Conservation (phyloP, 2,888 invertebrate species). For the Lasioglossum villosulum region DNA sequence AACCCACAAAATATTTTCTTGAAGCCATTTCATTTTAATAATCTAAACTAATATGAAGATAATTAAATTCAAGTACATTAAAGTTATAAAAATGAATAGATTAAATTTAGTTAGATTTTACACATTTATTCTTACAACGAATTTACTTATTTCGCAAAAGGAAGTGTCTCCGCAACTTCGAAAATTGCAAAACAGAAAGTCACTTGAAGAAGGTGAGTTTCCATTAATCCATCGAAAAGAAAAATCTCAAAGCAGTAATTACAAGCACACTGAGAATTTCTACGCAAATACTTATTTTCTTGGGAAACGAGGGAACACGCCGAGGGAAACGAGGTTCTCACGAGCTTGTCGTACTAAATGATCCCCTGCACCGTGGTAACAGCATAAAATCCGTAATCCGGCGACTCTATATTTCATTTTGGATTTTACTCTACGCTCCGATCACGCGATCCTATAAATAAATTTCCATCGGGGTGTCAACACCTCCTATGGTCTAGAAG, state of each 20-base stretch:
- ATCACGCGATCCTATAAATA: constrained; percentile 5
- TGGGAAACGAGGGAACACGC: background rate
- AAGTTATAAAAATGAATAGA: background rate
- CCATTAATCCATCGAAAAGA: background rate
- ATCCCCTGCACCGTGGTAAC: background rate
- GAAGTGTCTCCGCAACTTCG: background rate
- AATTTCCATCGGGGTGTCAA: background rate
- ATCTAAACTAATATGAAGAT: background rate
- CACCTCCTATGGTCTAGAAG: background rate
- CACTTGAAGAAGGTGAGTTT: background rate
- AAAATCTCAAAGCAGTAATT: background rate
- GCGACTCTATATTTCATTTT: background rate
- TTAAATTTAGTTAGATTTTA: background rate
- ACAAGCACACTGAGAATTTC: background rate
- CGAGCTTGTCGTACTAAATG: background rate
- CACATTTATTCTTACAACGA: background rate
- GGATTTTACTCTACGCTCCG: background rate
- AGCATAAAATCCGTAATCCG: background rate
- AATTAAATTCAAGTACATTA: background rate
- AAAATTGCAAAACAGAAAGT: background rate
- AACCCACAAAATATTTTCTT: background rate
- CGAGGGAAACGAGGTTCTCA: background rate
- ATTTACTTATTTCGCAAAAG: background rate
- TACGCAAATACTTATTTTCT: background rate
- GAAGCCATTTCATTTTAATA: background rate